Evolutionary conservation across 2,797 vertebrate genomes (phyloP), one percentile per base, ranked within the genome.

Genomic region (Ptychadena robeensis): DNA sequence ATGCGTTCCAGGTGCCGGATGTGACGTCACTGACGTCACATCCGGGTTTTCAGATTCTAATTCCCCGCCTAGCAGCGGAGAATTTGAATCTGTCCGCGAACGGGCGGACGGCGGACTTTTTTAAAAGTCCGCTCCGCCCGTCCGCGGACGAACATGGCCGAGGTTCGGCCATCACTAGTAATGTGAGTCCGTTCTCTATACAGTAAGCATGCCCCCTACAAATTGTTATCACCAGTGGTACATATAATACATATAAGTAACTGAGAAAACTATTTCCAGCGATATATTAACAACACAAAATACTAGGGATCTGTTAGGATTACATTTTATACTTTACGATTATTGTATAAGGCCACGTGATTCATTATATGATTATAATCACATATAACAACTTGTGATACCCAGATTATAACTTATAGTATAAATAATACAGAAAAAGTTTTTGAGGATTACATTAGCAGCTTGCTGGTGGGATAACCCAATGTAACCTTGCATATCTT

Each of bases 401-500:
- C 30, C 7, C 28, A 67, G 32, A 67, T 53, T 67, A 67, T 67
- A 32, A 31, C 31, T 53, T 22, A 53, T 34, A 32, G 28, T 53
- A 18, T 53, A 18, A 53, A 53, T n/a, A 53, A 7, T 53, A n/a
- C 10, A 18, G 15, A 53, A 53, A 61, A 61, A 61, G 59, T 61
- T 61, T 61, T 5, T 27, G 59, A 28, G 10, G 59, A 61, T 61
- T 61, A 61, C 59, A 28, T 61, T 61, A 61, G 59, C n/a, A 61
- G 10, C n/a, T 66, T 48, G 38, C 8, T 40, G 38, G 11, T 76
- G 48, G 27, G 32, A 68, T 70, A 63, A 76, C 81, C 81, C 65
- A 70, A 64, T 40, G 77, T 82, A 77, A 82, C 73, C 81, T 70
- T 28, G 40, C 35, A 73, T 81, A 48, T 81, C 65, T 9, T 83